Conservation (phyloP, 2,113 vertebrate genomes). For the Channa argus region DNA sequence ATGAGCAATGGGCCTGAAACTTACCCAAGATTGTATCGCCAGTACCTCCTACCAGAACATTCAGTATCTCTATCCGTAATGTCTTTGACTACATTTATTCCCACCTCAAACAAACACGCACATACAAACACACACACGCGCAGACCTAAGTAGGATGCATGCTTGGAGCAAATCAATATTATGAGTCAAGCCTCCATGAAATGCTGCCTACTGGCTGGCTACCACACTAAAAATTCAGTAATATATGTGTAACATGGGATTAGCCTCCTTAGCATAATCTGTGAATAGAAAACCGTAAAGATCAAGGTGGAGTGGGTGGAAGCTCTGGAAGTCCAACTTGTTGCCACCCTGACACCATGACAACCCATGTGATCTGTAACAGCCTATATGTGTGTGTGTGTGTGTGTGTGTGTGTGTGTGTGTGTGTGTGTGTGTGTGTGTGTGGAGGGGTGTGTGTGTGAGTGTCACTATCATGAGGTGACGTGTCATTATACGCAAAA, state of each 20-base stretch:
- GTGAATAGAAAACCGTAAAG: slow-evolving; percentile 40
- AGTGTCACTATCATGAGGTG: background rate
- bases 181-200: slow-evolving; percentile 68
- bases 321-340: slow-evolving; percentile 36
- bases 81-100: slow-evolving; percentile 64
- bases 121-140: slow-evolving; percentile 13
- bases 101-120: slow-evolving; percentile 1
- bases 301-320: slow-evolving; percentile 28
- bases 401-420: too few relatives aligned
- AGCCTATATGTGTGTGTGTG: background rate
- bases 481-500: background rate
- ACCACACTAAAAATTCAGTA: slow-evolving; percentile 47
- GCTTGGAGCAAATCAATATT: slow-evolving; percentile 65
- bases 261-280: slow-evolving; percentile 60
- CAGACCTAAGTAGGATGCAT: slow-evolving; percentile 46
- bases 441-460: background rate
- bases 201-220: slow-evolving; percentile 55
- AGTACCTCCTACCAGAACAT: slow-evolving; percentile 67
- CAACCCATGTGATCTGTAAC: background rate
- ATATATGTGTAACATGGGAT: slow-evolving; percentile 62
- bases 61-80: slow-evolving; percentile 45
- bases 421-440: background rate
- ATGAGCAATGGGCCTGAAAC: slow-evolving; percentile 61
- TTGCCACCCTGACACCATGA: slow-evolving; percentile 19
- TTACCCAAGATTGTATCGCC: slow-evolving; percentile 58